Base-by-base conservation (phyloP, 2,797 vertebrate species). In the Pteronotus mesoamericanus region DNA sequence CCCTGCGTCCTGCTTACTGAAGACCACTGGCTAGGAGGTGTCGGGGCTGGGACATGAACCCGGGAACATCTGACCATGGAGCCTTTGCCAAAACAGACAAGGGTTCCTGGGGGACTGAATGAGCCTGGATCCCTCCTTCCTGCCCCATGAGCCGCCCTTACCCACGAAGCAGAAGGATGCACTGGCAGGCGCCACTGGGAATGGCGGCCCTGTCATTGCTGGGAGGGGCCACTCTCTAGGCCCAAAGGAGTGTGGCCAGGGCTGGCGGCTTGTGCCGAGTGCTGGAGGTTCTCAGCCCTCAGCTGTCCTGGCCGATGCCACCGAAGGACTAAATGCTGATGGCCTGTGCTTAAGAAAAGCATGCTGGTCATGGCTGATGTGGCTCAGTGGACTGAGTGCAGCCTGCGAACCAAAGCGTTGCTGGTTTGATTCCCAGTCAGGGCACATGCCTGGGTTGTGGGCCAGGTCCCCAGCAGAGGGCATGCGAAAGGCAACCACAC, bases 41-140 rank as follows among this genome's bases (percentile, higher is more conserved):
- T 90, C 44, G 0, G 21, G 42, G 55, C 42, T 89, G 69, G 59
- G 85, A 72, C 0, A 3, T 69, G 10, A 42, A 44, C n/a, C 83
- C 3, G 3, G 82, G 94, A 95, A 74, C 0, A 1, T 75, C 82
- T 88, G 89, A 72, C 39, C 61, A 69, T 68, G 48, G 85, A 86
- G 51, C 57, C 83, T 77, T 42, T 83, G 94, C 79, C 96, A 96
- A 83, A 88, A 86, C 5, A 95, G 94, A 93, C 71, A 85, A 94
- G 72, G 22, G 48, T 69, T 51, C 37, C 42, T 34, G 42, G 46
- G 86, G 71, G 39, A 64, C 61, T 7, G 24, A 29, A 88, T 55
- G 39, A 68, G 48, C 42, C 92, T 44, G 10, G 86, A 44, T 79
- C 83, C 66, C 64, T 75, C 57, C 80, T 91, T 83, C 46, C 46